phyloP scores from a whole-genome alignment of 2,113 vertebrate species.

The Melozone crissalis region DNA sequence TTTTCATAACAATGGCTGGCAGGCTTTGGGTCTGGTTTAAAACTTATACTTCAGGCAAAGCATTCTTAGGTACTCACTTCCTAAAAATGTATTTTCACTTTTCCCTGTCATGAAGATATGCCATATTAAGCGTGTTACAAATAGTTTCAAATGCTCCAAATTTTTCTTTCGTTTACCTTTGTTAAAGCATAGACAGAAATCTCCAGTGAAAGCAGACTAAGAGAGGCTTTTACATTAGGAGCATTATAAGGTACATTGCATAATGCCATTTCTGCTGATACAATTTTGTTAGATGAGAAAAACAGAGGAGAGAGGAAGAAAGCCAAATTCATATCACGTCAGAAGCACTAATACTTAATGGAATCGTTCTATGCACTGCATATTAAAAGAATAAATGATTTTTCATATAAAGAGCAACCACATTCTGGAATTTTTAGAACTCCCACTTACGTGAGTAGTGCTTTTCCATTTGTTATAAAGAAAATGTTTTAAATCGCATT shows the following conservation, averaged over 20 bases:
- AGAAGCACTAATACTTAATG: neutral
- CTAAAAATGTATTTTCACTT: neutral
- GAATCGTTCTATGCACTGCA: neutral
- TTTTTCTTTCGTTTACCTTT: neutral
- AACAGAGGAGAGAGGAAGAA: neutral
- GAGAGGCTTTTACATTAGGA: neutral
- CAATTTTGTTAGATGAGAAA: neutral
- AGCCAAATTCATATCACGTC: neutral
- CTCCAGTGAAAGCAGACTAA: neutral
- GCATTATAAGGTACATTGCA: neutral
- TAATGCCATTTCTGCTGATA: constrained; percentile 6
- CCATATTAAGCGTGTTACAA: neutral
- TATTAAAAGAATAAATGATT: neutral
- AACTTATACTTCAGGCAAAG: neutral
- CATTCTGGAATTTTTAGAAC: neutral
- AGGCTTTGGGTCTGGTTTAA: neutral
- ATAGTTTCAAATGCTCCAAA: neutral
- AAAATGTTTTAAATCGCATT: neutral
- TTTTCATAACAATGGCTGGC: neutral
- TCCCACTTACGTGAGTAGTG: neutral
- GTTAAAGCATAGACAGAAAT: neutral
- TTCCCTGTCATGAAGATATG: neutral
- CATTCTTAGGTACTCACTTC: neutral
- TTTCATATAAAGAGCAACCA: neutral
- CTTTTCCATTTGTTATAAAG: neutral